Percentiles rank a stretch among this genome's conserved stretches.
These are phyloP conservation scores for Cynaeus angustus DNA, from an alignment of 2,888 invertebrate species.

Conservation along the genomic window DNA sequence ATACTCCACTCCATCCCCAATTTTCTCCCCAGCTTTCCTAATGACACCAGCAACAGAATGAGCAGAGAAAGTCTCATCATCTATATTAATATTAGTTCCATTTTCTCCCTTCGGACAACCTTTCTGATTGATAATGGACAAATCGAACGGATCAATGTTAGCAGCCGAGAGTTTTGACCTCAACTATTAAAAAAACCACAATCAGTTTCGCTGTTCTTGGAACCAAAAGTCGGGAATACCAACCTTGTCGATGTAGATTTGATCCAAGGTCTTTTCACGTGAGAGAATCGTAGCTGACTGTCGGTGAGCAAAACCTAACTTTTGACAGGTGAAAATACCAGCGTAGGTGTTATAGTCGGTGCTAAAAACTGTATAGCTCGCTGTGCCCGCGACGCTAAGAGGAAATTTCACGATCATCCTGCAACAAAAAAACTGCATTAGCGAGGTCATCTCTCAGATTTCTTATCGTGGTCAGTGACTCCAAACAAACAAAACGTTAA, in stretches of 20 bases:
- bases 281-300: conserved; percentile 89
- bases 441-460: neutral
- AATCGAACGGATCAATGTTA: conserved; percentile 84
- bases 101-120: conserved; percentile 80
- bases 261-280: conserved; percentile 81
- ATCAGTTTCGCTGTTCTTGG: neutral
- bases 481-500: too few species aligned
- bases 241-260: conserved; percentile 81
- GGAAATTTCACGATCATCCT: conserved; percentile 86
- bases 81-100: conserved; percentile 81
- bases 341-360: conserved; percentile 86
- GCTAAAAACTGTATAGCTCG: conserved; percentile 82
- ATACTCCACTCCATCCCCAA: conserved; percentile 80
- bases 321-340: conserved; percentile 87
- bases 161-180: conserved; percentile 77
- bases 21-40: conserved; percentile 81
- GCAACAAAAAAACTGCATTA: conserved; percentile 64
- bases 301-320: conserved; percentile 82
- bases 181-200: conserved; percentile 71
- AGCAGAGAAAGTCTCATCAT: conserved; percentile 84
- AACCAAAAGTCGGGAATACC: neutral
- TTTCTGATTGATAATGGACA: conserved; percentile 83
- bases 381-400: conserved; percentile 82
- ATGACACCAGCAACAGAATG: conserved; percentile 83
- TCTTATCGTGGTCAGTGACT: too few species aligned